These are phyloP conservation scores for Aphelinus certus DNA, from an alignment of 1,140 invertebrate genomes.

Conservation along the genomic window DNA sequence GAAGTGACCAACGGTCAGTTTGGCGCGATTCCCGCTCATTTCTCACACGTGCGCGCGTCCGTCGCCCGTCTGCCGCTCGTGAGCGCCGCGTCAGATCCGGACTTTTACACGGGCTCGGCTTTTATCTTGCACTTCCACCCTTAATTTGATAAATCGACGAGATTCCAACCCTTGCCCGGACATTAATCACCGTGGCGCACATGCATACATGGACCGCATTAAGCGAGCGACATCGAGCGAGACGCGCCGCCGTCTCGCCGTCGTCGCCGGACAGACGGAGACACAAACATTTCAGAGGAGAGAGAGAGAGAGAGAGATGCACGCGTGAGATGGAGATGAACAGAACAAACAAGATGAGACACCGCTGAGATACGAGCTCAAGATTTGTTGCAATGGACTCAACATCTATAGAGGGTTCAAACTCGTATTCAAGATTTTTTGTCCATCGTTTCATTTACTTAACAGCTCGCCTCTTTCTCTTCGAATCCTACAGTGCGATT, in stretches of 20 bases:
- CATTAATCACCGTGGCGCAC: constrained; percentile 62
- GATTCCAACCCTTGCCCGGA: constrained; percentile 57
- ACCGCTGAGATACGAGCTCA: background rate
- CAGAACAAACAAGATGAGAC: background rate
- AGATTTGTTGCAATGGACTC: no score
- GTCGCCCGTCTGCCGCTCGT: constrained; percentile 31
- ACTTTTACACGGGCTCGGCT: constrained; percentile 61
- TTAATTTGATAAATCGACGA: constrained; percentile 67
- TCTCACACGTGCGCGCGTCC: constrained; percentile 41
- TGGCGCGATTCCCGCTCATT: constrained; percentile 47
- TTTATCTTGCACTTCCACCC: constrained; percentile 64
- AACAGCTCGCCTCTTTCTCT: no score
- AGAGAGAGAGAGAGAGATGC: constrained; percentile 15
- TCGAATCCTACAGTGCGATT: no score
- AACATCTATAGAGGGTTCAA: background rate
- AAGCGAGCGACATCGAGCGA: constrained; percentile 41
- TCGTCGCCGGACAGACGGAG: no score
- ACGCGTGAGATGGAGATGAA: background rate
- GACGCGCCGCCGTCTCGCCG: constrained; percentile 33
- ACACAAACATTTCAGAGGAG: background rate
- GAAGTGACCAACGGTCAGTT: constrained; percentile 40
- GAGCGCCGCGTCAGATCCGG: constrained; percentile 45
- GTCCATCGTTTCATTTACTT: background rate
- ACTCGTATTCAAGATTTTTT: background rate
- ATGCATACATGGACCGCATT: constrained; percentile 66